phyloP scores from a whole-genome alignment of 2,113 vertebrate genomes.

The Pelmatolapia mariae region DNA sequence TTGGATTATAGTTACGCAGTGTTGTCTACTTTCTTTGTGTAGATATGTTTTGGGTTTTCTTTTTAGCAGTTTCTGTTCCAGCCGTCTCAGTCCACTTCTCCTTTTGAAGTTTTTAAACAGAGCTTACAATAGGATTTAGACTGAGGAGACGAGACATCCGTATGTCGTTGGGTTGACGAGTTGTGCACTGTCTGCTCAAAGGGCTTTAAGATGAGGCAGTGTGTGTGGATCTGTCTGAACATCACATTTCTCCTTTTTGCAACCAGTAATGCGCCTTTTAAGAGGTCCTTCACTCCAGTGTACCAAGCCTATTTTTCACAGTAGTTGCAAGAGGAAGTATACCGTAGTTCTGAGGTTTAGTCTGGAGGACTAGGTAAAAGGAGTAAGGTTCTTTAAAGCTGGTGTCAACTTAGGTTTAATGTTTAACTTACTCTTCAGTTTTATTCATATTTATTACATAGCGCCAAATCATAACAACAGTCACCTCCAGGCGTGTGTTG shows the following conservation, averaged over 20 bases:
- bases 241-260: not conserved
- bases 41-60: not conserved
- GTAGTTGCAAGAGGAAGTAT: not conserved
- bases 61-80: not conserved
- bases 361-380: not conserved
- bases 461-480: not conserved
- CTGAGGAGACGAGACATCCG: not conserved
- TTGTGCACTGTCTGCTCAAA: not conserved
- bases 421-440: not conserved
- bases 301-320: not conserved
- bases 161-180: not conserved
- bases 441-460: not conserved
- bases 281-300: not conserved
- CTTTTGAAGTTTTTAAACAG: conserved; percentile 16
- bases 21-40: not conserved
- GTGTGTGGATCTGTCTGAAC: not conserved
- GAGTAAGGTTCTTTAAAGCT: not conserved
- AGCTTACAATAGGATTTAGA: not conserved
- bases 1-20: not conserved
- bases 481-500: not conserved
- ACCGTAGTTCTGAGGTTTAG: not conserved
- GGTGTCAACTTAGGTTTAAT: not conserved
- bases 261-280: not conserved
- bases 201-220: not conserved
- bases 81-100: not conserved